Conservation (phyloP, 2,797 vertebrate genomes). For the Liparis tanakae region DNA sequence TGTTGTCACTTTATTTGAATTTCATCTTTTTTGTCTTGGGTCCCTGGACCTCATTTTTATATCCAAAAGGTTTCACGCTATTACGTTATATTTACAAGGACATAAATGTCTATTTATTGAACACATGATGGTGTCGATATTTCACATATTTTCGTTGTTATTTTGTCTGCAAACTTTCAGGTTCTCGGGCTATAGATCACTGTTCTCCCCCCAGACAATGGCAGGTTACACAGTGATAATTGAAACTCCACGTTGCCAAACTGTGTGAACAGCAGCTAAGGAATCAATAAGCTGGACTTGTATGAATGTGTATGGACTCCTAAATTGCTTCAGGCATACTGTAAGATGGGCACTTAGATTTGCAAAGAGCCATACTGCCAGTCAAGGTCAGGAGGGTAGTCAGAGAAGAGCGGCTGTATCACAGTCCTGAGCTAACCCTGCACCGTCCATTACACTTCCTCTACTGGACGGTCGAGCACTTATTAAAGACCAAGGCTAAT, state of each 20-base stretch:
- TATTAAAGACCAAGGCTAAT: slow-evolving; percentile 80
- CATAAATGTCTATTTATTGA: slow-evolving; percentile 38
- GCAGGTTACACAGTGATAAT: slow-evolving; percentile 75
- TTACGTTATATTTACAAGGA: slow-evolving; percentile 37
- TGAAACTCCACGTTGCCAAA: slow-evolving; percentile 74
- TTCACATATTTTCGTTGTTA: slow-evolving; percentile 23
- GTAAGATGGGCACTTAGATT: slow-evolving; percentile 79
- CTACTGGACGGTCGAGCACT: slow-evolving; percentile 67
- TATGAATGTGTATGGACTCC: slow-evolving; percentile 75
- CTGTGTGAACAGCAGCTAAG: slow-evolving; percentile 75
- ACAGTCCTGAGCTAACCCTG: slow-evolving; percentile 59
- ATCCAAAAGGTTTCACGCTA: slow-evolving; percentile 17
- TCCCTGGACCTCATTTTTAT: slow-evolving; percentile 8
- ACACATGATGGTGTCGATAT: slow-evolving; percentile 27
- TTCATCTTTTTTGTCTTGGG: slow-evolving; percentile 21
- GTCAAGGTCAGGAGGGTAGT: slow-evolving; percentile 79
- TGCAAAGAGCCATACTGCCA: slow-evolving; percentile 77
- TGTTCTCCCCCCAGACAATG: slow-evolving; percentile 64
- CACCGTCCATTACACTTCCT: slow-evolving; percentile 72
- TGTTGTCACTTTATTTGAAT: slow-evolving; percentile 54
- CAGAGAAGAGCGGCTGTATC: slow-evolving; percentile 58
- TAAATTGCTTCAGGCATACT: slow-evolving; percentile 78
- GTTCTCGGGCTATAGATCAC: slow-evolving; percentile 71
- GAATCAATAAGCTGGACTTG: slow-evolving; percentile 76
- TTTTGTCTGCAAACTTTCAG: slow-evolving; percentile 52